Percentiles rank a stretch among this genome's conserved stretches.
phyloP scores from a whole-genome alignment of 2,113 vertebrate species.

The Garra rufa region DNA sequence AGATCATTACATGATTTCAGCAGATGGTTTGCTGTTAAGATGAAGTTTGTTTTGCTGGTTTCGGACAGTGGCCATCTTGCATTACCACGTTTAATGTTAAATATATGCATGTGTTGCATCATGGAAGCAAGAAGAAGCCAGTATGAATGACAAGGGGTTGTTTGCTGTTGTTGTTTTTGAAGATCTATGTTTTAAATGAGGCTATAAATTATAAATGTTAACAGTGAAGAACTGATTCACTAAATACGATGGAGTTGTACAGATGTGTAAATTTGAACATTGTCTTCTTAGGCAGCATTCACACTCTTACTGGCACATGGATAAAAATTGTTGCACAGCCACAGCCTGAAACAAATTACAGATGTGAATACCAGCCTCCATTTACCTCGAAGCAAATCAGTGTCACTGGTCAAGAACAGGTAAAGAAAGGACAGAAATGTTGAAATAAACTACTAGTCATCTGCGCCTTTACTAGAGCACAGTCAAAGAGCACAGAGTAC shows the following conservation, averaged over 20 bases:
- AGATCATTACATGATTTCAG: no score
- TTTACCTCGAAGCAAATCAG: conserved; percentile 9
- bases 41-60: not conserved
- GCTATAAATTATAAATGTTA: not conserved
- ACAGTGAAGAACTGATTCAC: no score
- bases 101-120: no score
- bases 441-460: not conserved
- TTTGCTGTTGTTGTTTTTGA: no score
- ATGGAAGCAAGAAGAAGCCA: not conserved
- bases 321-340: not conserved
- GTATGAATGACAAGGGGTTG: not conserved
- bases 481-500: no score
- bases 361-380: conserved; percentile 49
- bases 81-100: no score
- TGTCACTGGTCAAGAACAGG: conserved; percentile 12
- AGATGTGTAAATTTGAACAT: not conserved
- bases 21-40: no score
- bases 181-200: no score
- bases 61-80: no score
- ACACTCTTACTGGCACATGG: conserved; percentile 30
- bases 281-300: conserved; percentile 40
- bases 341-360: not conserved
- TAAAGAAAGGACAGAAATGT: not conserved
- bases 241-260: not conserved
- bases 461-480: not conserved